Evolutionary conservation across 2,113 vertebrate genomes (phyloP).

Genomic region (Emydocephalus ijimae): DNA sequence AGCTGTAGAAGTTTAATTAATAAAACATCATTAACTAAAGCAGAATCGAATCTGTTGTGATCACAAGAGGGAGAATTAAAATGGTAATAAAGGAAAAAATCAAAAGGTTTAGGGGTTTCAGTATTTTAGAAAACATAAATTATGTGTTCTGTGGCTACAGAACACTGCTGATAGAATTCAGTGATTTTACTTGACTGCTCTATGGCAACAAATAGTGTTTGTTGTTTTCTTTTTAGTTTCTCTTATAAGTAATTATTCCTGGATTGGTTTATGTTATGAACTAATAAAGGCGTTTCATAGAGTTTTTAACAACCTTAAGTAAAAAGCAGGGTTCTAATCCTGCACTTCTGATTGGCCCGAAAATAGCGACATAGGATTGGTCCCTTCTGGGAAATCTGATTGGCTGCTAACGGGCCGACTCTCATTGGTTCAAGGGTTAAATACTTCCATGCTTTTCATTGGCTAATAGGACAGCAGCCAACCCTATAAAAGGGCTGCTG

Average conservation of each 20-base stretch:
- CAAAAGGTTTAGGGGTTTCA: background rate
- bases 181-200: background rate
- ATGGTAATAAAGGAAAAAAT: background rate
- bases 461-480: too few species aligned
- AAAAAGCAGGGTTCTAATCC: too few species aligned
- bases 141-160: background rate
- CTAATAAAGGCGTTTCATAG: too few species aligned
- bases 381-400: too few species aligned
- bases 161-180: background rate
- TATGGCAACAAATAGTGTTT: background rate
- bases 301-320: too few species aligned
- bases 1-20: background rate
- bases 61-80: background rate
- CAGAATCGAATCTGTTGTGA: background rate
- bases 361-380: too few species aligned
- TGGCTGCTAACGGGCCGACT: too few species aligned
- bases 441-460: too few species aligned
- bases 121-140: background rate
- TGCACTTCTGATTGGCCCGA: too few species aligned
- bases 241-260: background rate
- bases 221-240: background rate
- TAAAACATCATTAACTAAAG: background rate
- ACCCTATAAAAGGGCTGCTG: too few species aligned
- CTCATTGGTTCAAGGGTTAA: too few species aligned
- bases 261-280: background rate